A percentile compares a stretch with the other conserved stretches of the same genome.
phyloP scores from a whole-genome alignment of 1,140 invertebrate species.

The Cepaea nemoralis region DNA sequence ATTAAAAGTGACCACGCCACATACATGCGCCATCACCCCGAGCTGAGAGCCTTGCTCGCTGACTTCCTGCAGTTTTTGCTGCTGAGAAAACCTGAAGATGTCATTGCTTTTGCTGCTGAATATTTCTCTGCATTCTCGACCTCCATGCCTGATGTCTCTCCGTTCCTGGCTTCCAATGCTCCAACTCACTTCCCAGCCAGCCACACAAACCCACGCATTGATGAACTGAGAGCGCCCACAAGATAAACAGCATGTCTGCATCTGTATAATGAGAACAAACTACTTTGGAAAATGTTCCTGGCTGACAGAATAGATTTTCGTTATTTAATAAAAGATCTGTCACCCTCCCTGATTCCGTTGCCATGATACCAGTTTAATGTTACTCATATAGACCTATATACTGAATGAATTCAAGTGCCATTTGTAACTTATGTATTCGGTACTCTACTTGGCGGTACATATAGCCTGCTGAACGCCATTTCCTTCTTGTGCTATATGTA shows the following conservation, averaged over 20 bases:
- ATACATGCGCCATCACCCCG: slow-evolving; percentile 71
- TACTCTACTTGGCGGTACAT: too few relatives aligned
- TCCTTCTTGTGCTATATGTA: too few relatives aligned
- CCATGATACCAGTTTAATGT: too few relatives aligned
- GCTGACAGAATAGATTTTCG: too few relatives aligned
- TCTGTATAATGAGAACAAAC: too few relatives aligned
- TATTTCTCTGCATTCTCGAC: slow-evolving; percentile 72
- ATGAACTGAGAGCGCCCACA: slow-evolving; percentile 59
- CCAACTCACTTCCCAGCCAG: slow-evolving; percentile 66
- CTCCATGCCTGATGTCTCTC: slow-evolving; percentile 57
- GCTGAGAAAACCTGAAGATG: slow-evolving; percentile 70
- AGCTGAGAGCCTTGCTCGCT: slow-evolving; percentile 68
- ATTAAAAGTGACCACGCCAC: slow-evolving; percentile 67
- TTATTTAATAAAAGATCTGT: too few relatives aligned
- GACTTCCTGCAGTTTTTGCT: slow-evolving; percentile 72
- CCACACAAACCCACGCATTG: slow-evolving; percentile 67
- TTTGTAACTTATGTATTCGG: too few relatives aligned
- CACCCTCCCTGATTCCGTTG: too few relatives aligned
- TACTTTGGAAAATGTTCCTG: too few relatives aligned
- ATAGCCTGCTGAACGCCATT: too few relatives aligned
- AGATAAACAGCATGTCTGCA: slow-evolving; percentile 53
- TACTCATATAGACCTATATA: too few relatives aligned
- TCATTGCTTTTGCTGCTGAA: slow-evolving; percentile 69
- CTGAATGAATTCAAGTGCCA: too few relatives aligned
- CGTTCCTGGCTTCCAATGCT: slow-evolving; percentile 63